A percentile compares a stretch with the other conserved stretches of the same genome.
phyloP scores from a whole-genome alignment of 2,888 invertebrate genomes.

The Desoria tigrina region DNA sequence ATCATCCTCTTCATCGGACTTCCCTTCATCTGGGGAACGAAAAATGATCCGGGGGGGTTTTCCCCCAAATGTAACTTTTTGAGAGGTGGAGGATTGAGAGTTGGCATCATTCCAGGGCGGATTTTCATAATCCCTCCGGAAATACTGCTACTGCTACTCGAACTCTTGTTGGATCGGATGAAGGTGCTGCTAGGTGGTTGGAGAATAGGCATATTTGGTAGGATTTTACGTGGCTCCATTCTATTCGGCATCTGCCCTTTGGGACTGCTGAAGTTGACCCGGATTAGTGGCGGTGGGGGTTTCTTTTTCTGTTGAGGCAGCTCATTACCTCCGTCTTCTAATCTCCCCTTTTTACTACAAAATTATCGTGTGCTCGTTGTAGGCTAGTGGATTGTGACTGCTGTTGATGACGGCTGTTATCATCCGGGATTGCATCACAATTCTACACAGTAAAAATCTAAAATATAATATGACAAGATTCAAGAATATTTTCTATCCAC shows the following conservation, averaged over 20 bases:
- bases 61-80: neutral
- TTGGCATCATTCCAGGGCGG: neutral
- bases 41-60: neutral
- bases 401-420: neutral
- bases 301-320: neutral
- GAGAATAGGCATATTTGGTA: neutral
- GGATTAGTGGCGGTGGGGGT: constrained; percentile 23
- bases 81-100: neutral
- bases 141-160: neutral
- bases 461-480: too few species aligned
- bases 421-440: constrained; percentile 2
- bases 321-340: neutral
- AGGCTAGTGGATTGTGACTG: too few species aligned
- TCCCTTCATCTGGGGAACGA: neutral
- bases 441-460: neutral
- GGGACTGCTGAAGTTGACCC: constrained; percentile 19
- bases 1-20: too few species aligned
- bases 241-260: neutral
- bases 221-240: constrained; percentile 2
- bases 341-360: too few species aligned
- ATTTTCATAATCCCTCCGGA: neutral
- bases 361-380: neutral
- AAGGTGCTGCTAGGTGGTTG: neutral
- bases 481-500: neutral
- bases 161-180: too few species aligned